Evolutionary conservation across 2,797 vertebrate genomes (phyloP).

Genomic region (Brotula barbata): DNA sequence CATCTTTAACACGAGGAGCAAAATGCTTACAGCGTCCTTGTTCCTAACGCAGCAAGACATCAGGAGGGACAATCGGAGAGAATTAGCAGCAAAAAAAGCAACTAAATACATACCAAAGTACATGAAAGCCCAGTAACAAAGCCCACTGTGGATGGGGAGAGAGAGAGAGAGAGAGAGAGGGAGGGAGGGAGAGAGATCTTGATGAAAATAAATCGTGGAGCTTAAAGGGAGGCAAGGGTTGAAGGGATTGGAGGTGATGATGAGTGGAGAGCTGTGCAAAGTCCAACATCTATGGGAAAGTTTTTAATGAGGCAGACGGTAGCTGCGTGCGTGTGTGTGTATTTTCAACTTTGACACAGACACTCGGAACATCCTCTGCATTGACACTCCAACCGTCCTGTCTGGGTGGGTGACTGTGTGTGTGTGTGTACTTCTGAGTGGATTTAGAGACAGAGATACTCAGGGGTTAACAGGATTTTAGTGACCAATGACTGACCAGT

Average conservation of each 20-base stretch:
- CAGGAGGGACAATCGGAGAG: conserved; percentile 86
- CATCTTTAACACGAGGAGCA: conserved; percentile 76
- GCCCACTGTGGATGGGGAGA: conserved; percentile 61
- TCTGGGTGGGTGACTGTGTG: conserved; percentile 47
- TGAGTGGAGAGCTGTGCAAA: conserved; percentile 92
- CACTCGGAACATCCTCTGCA: conserved; percentile 63
- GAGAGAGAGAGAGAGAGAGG: conserved; percentile 24
- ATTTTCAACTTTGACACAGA: conserved; percentile 68
- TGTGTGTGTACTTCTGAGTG: conserved; percentile 10
- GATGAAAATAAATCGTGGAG: conserved; percentile 93
- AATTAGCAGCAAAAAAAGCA: conserved; percentile 93
- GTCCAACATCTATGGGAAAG: conserved; percentile 88
- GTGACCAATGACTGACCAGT: too few relatives aligned
- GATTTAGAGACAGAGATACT: conserved; percentile 3
- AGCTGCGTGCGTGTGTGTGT: conserved; percentile 46
- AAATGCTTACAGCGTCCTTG: conserved; percentile 82
- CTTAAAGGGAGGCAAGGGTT: conserved; percentile 82
- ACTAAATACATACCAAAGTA: conserved; percentile 95
- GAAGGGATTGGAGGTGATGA: conserved; percentile 77
- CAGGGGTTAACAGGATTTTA: not conserved
- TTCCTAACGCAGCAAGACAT: conserved; percentile 83
- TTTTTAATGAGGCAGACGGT: conserved; percentile 92
- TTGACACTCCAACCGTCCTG: conserved; percentile 62
- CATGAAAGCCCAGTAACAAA: conserved; percentile 93
- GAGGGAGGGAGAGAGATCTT: conserved; percentile 60